These are phyloP conservation scores for Pithys albifrons DNA, from an alignment of 2,113 vertebrate genomes.

Conservation along the genomic window DNA sequence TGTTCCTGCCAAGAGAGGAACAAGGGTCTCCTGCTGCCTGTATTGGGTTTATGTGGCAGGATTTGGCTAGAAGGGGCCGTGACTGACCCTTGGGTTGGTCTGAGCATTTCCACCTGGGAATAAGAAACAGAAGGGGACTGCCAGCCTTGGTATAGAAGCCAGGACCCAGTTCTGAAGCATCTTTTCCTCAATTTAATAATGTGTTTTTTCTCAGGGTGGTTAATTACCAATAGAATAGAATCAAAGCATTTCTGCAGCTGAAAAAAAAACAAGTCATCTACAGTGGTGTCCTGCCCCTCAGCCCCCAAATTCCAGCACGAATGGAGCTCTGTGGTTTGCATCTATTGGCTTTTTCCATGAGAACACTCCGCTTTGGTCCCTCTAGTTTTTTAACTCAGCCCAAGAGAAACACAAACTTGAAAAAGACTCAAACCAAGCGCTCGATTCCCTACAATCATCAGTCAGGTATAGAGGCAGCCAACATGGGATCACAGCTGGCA, in stretches of 20 bases:
- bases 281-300: not conserved
- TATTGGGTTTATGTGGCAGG: not conserved
- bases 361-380: not conserved
- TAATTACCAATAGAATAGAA: not conserved
- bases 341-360: not conserved
- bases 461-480: not conserved
- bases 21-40: rapidly evolving
- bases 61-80: not conserved
- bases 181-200: not conserved
- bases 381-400: not conserved
- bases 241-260: not conserved
- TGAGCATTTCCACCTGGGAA: not conserved
- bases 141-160: not conserved
- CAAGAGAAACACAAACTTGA: not conserved
- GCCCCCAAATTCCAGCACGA: not conserved
- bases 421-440: not conserved
- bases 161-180: rapidly evolving
- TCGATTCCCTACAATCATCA: not conserved
- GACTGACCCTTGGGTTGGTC: not conserved
- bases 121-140: not conserved
- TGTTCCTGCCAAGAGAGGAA: not conserved
- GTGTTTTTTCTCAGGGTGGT: not conserved
- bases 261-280: not conserved
- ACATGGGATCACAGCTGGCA: not conserved
- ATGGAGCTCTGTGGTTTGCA: not conserved